Evolutionary conservation across 2,797 vertebrate species (phyloP).

Genomic region (Lepilemur septentrionalis): DNA sequence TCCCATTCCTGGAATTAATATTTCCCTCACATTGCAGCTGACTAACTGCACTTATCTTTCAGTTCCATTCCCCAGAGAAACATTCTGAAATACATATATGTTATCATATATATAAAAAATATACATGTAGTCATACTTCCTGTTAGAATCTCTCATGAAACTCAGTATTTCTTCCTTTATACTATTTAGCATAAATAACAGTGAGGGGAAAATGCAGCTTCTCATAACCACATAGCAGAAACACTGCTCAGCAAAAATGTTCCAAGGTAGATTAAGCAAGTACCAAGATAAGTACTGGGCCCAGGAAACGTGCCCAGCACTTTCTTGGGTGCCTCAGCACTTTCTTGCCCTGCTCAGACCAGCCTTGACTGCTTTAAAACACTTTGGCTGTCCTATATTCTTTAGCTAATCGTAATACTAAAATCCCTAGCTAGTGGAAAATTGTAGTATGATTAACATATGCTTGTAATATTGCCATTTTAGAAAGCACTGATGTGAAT

Average conservation of each 20-base stretch:
- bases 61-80: not conserved
- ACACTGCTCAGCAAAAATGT: not conserved
- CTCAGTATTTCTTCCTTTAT: not conserved
- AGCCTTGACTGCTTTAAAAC: not conserved
- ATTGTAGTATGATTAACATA: not conserved
- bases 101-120: not conserved
- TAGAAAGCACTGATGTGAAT: slow-evolving; percentile 81
- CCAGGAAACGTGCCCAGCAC: not conserved
- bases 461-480: slow-evolving; percentile 81
- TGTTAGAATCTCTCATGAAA: not conserved
- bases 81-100: not conserved
- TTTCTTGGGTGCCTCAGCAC: not conserved
- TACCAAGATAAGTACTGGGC: not conserved
- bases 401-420: not conserved
- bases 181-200: not conserved
- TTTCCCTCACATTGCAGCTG: not conserved
- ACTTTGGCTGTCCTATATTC: not conserved
- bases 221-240: not conserved
- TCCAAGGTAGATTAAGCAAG: not conserved
- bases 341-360: not conserved
- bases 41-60: not conserved
- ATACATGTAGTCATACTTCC: not conserved
- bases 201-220: not conserved
- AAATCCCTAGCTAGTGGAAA: not conserved
- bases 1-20: not conserved